These are phyloP conservation scores for Melieria picta DNA, from an alignment of 2,888 invertebrate species.

Conservation along the genomic window DNA sequence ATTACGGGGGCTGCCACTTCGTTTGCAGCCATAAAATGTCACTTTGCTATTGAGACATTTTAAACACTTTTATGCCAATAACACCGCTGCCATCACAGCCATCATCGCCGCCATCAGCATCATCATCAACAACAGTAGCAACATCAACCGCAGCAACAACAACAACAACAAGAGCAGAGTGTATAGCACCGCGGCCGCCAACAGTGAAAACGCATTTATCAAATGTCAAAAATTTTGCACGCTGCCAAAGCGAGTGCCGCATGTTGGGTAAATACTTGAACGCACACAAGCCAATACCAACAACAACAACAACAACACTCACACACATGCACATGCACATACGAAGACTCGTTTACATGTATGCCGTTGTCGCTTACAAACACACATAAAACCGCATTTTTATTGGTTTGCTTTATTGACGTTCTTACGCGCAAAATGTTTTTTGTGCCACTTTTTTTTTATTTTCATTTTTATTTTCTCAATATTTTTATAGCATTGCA, in stretches of 20 bases:
- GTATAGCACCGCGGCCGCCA: not conserved
- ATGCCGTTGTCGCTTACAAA: not conserved
- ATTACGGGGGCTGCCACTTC: conserved; percentile 19
- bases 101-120: not conserved
- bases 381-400: conserved; percentile 13
- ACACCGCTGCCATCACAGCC: not conserved
- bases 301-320: not conserved
- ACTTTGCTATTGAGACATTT: conserved; percentile 29
- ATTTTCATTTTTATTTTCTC: not conserved
- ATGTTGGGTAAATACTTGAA: no score
- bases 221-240: conserved; percentile 20
- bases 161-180: not conserved
- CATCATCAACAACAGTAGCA: not conserved
- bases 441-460: no score
- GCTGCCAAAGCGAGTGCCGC: not conserved
- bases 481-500: conserved; percentile 25
- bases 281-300: no score
- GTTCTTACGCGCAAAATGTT: conserved; percentile 18
- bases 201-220: conserved; percentile 11
- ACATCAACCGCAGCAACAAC: not conserved
- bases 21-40: conserved; percentile 20
- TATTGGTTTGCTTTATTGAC: conserved; percentile 26
- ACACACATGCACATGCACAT: not conserved
- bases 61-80: conserved; percentile 18
- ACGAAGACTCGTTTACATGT: not conserved